A percentile compares a stretch with the other conserved stretches of the same genome.
Evolutionary conservation across 2,113 vertebrate genomes (phyloP).

Genomic region (Pipra filicauda): DNA sequence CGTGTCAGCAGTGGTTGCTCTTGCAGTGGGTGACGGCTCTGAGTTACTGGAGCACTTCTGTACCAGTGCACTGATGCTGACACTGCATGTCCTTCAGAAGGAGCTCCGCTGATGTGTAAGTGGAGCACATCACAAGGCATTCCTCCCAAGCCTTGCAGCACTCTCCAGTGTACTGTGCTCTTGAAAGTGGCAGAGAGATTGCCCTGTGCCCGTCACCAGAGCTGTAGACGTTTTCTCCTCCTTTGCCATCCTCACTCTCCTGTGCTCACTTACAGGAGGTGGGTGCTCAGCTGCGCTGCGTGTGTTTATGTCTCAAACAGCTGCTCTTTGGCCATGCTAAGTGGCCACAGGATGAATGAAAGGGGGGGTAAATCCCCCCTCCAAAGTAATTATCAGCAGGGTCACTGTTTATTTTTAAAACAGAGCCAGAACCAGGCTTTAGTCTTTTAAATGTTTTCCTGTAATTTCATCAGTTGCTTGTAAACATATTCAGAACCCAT

Average conservation of each 20-base stretch:
- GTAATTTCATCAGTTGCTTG: not conserved
- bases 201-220: not conserved
- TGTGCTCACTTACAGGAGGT: rapidly evolving
- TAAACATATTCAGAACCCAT: not conserved
- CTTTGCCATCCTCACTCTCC: not conserved
- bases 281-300: not conserved
- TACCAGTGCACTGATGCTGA: not conserved
- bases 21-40: not conserved
- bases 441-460: not conserved
- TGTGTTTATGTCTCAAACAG: not conserved
- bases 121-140: not conserved
- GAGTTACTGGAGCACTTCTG: not conserved
- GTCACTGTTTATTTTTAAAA: not conserved
- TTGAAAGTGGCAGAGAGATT: not conserved
- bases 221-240: rapidly evolving
- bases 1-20: not conserved
- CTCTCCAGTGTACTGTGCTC: not conserved
- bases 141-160: not conserved
- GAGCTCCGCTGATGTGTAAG: not conserved
- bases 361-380: not conserved
- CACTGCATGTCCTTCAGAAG: not conserved
- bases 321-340: not conserved
- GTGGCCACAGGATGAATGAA: not conserved
- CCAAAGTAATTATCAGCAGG: not conserved
- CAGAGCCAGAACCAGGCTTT: not conserved